phyloP scores from a whole-genome alignment of 2,888 invertebrate species.

The Anticlea derivata region DNA sequence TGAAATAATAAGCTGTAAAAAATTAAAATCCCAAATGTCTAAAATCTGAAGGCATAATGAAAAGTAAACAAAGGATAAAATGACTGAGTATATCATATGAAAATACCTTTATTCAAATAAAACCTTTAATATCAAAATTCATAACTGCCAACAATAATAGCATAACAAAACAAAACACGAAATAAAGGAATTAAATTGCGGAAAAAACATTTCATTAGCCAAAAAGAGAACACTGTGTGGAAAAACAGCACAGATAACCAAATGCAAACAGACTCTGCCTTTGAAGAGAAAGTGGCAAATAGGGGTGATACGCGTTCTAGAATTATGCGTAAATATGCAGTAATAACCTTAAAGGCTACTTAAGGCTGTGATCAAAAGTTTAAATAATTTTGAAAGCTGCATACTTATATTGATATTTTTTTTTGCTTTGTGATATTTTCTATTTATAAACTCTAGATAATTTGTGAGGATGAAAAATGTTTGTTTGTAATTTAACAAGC shows the following conservation, averaged over 20 bases:
- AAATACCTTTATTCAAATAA: slow-evolving; percentile 7
- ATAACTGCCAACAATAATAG: slow-evolving; percentile 25
- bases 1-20: too few species aligned
- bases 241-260: slow-evolving; percentile 37
- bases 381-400: too few species aligned
- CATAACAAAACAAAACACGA: slow-evolving; percentile 33
- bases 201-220: slow-evolving; percentile 49
- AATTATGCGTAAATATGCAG: slow-evolving; percentile 4
- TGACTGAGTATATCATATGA: background rate
- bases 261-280: background rate
- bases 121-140: slow-evolving; percentile 15
- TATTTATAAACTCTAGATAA: too few species aligned
- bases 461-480: too few species aligned
- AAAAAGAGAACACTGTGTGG: slow-evolving; percentile 58
- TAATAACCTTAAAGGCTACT: too few species aligned
- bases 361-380: too few species aligned
- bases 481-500: too few species aligned
- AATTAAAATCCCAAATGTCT: too few species aligned
- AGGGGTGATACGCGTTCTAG: background rate
- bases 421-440: too few species aligned
- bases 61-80: slow-evolving; percentile 6
- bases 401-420: too few species aligned
- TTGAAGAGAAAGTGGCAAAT: background rate
- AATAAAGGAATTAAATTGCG: slow-evolving; percentile 50
- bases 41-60: background rate